Conservation (phyloP, 2,888 invertebrate species). For the Sphaerophoria taeniata region DNA sequence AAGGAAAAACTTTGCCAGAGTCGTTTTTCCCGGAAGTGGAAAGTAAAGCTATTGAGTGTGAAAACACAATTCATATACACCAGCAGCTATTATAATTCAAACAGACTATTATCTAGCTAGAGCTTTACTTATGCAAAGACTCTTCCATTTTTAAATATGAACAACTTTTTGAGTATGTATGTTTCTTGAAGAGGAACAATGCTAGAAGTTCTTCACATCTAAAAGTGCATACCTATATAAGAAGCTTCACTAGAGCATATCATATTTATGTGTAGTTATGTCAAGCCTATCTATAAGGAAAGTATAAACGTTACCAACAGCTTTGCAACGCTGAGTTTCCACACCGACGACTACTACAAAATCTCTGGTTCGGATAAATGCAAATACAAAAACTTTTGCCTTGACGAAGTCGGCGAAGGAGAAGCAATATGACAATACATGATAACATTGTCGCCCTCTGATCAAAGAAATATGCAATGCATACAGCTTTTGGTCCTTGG, state of each 20-base stretch:
- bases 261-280: neutral
- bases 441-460: conserved; percentile 6
- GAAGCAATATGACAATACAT: no score
- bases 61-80: conserved; percentile 44
- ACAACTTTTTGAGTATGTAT: neutral
- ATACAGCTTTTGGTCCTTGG: conserved; percentile 4
- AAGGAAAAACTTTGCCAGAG: conserved; percentile 30
- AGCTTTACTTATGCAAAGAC: neutral
- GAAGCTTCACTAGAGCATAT: conserved; percentile 4
- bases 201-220: conserved; percentile 6
- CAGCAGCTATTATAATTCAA: conserved; percentile 38
- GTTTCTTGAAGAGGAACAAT: neutral
- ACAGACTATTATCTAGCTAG: neutral
- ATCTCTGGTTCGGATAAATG: conserved; percentile 13
- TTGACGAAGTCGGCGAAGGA: conserved; percentile 12
- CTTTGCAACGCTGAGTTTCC: neutral
- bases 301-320: neutral
- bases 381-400: conserved; percentile 13
- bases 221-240: conserved; percentile 10
- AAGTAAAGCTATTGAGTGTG: conserved; percentile 45
- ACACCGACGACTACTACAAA: conserved; percentile 1
- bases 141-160: neutral
- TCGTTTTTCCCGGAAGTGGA: conserved; percentile 6
- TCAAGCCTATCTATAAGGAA: conserved; percentile 4
- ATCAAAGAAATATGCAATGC: conserved; percentile 29